These are phyloP conservation scores for Callithrix jacchus DNA, from an alignment of 2,113 vertebrate species.

Conservation along the genomic window DNA sequence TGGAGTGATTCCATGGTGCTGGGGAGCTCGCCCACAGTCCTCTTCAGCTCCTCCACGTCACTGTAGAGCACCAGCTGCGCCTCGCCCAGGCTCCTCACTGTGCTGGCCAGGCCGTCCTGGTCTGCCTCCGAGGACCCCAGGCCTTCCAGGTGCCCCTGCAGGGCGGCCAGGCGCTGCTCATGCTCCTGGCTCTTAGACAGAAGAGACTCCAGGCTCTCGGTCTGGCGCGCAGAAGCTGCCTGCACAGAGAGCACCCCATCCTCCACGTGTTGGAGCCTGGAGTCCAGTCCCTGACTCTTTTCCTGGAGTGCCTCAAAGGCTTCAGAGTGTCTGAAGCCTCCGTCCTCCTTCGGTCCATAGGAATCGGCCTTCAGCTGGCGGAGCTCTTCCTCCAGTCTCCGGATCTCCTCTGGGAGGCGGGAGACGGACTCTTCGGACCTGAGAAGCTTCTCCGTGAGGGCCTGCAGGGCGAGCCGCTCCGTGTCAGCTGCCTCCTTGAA, in stretches of 20 bases:
- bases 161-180: conserved; percentile 79
- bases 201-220: conserved; percentile 82
- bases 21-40: conserved; percentile 84
- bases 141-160: conserved; percentile 75
- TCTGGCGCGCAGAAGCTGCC: conserved; percentile 73
- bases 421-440: conserved; percentile 80
- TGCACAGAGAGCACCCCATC: conserved; percentile 79
- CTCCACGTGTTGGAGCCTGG: conserved; percentile 84
- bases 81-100: conserved; percentile 79
- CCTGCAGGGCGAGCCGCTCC: conserved; percentile 85
- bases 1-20: conserved; percentile 75
- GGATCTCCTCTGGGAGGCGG: conserved; percentile 82
- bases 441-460: conserved; percentile 86
- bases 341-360: conserved; percentile 75
- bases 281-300: conserved; percentile 83
- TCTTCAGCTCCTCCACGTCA: conserved; percentile 81
- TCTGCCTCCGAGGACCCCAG: conserved; percentile 66
- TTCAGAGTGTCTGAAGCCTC: conserved; percentile 43
- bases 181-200: conserved; percentile 82
- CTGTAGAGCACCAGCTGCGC: conserved; percentile 80
- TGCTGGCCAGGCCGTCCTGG: conserved; percentile 51
- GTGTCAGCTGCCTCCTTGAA: conserved; percentile 85
- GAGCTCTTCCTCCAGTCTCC: conserved; percentile 82
- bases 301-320: conserved; percentile 79
- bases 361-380: conserved; percentile 74